Base-by-base conservation (phyloP, 2,888 invertebrate genomes). In the Brenthis ino region DNA sequence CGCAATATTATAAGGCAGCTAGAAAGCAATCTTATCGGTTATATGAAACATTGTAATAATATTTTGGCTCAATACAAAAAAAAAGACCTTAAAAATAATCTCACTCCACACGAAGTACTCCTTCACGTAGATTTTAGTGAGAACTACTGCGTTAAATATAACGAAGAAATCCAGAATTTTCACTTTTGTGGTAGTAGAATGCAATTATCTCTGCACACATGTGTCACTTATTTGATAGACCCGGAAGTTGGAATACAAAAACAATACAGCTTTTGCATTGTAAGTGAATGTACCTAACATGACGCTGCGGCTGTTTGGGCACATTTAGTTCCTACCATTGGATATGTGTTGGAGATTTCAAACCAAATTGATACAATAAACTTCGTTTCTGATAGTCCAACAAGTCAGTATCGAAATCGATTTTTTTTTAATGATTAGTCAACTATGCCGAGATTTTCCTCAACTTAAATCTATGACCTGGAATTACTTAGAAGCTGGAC, bases 401-500 rank as follows among this genome's bases (percentile, higher is more conserved):
- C 64, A 20, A 70, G 69, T 37, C 73, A 76, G 67, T 74, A 74
- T 64, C 65, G 74, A 20, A 76, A 76, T 65, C 54, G 51, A 2
- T 65, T 63, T 73, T 16, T 72, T 68, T 51, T 68, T 60, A 28
- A 55, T 72, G 13, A 71, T 72, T 53, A 61, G 51, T 55, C 64
- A 68, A 63, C 64, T 74, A 14, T 54, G 68, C 12, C 61, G 43
- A 11, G 57, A 70, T 61, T 69, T 68, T 58, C 64, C 64, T 20
- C 51, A 68, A 28, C 13, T 72, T 16, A 67, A 72, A 47, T 65
- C 1, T 63, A 47, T 76, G 5, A 71, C 73, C 11, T 75, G 74
- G 74, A 75, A 75, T 24, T 75, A 74, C 67, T 67, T 50, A 55
- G 73, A 75, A 48, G 57, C 66, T 6, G 73, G 75, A 47, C 73